Conservation (phyloP, 1,140 invertebrate species). For the Hycleus phaleratus region DNA sequence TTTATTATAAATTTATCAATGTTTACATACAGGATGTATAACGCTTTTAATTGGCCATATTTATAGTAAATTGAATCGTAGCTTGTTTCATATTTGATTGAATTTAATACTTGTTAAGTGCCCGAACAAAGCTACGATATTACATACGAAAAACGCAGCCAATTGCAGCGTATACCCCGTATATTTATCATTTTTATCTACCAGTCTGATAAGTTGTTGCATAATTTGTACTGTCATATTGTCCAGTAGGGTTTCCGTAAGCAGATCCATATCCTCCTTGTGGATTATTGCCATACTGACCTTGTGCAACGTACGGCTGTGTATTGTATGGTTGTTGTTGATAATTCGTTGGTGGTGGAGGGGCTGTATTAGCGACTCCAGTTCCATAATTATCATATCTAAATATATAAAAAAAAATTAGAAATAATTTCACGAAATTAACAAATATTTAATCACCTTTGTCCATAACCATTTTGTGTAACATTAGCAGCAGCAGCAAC, state of each 20-base stretch:
- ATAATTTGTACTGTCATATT: slow-evolving; percentile 14
- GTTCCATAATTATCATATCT: slow-evolving; percentile 8
- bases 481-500: not conserved
- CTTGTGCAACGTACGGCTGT: slow-evolving; percentile 10
- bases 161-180: not conserved
- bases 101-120: no score
- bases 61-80: no score
- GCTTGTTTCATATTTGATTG: no score
- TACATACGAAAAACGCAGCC: no score
- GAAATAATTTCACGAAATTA: not conserved
- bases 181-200: not conserved
- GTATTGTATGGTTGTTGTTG: slow-evolving; percentile 11
- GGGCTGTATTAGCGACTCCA: not conserved
- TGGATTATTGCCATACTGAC: slow-evolving; percentile 10
- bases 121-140: no score
- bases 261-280: slow-evolving; percentile 14
- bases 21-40: not conserved
- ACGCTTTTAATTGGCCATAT: not conserved
- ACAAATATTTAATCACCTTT: slow-evolving; percentile 9
- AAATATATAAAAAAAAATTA: not conserved
- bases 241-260: slow-evolving; percentile 3
- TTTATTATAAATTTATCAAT: no score
- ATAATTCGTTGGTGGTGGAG: not conserved
- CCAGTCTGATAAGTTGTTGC: slow-evolving; percentile 11
- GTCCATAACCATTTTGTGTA: slow-evolving; percentile 22